These are phyloP conservation scores for Aethina tumida DNA, from an alignment of 1,140 invertebrate genomes.

Conservation along the genomic window DNA sequence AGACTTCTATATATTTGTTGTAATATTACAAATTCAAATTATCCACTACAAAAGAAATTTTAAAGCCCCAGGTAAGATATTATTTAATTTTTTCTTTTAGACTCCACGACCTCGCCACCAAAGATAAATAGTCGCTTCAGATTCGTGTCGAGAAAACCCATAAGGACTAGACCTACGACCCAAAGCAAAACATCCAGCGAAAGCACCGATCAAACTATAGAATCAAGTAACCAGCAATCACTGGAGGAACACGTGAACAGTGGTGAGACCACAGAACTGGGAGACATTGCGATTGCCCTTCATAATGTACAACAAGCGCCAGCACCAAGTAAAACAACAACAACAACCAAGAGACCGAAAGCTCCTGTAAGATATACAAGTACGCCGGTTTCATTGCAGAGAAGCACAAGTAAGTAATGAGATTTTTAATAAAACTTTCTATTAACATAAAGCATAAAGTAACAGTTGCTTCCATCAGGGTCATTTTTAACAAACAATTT, in stretches of 20 bases:
- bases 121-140: constrained; percentile 8
- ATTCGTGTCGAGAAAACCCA: constrained; percentile 19
- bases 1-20: too few relatives aligned
- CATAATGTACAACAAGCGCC: constrained; percentile 28
- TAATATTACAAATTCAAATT: too few relatives aligned
- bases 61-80: too few relatives aligned
- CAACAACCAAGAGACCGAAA: constrained; percentile 5
- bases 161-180: constrained; percentile 8
- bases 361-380: too few relatives aligned
- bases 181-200: constrained; percentile 8
- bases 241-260: constrained; percentile 12
- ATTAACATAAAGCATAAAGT: too few relatives aligned
- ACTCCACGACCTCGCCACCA: constrained; percentile 6
- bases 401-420: constrained; percentile 1
- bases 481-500: too few relatives aligned
- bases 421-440: neutral
- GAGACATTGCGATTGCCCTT: constrained; percentile 22
- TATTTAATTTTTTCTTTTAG: constrained; percentile 7
- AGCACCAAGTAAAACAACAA: constrained; percentile 14
- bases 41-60: too few relatives aligned
- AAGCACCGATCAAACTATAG: constrained; percentile 18
- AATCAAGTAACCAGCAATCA: constrained; percentile 24
- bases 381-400: constrained; percentile 4
- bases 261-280: constrained; percentile 19
- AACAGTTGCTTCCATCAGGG: too few relatives aligned